phyloP scores from a whole-genome alignment of 2,797 vertebrate genomes.

The Rhinichthys osculus region DNA sequence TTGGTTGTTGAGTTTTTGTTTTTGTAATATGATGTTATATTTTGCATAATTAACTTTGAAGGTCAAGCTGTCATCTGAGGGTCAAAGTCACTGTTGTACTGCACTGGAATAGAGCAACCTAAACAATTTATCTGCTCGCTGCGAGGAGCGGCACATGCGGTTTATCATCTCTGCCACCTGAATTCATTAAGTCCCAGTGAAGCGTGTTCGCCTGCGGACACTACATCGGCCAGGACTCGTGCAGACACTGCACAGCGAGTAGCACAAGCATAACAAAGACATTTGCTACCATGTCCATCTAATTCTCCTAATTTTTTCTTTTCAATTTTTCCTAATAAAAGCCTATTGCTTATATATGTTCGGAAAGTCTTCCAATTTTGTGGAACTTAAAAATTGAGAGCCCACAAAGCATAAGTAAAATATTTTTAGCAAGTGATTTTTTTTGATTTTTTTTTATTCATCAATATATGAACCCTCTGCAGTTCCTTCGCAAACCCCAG shows the following conservation, averaged over 20 bases:
- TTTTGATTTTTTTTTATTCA: too few species aligned
- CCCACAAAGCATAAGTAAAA: too few species aligned
- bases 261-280: slow-evolving; percentile 62
- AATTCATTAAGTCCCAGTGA: slow-evolving; percentile 69
- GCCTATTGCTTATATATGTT: too few species aligned
- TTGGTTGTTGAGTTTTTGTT: slow-evolving; percentile 59
- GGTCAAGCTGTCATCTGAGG: slow-evolving; percentile 72
- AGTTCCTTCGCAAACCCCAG: too few species aligned
- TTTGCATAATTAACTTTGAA: slow-evolving; percentile 77
- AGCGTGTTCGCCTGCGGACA: slow-evolving; percentile 59
- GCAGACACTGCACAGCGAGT: slow-evolving; percentile 53
- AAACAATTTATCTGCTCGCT: slow-evolving; percentile 66
- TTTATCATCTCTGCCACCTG: slow-evolving; percentile 66
- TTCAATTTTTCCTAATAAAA: not conserved
- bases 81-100: slow-evolving; percentile 65
- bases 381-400: too few species aligned
- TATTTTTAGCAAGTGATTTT: too few species aligned
- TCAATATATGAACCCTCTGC: too few species aligned
- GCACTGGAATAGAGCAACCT: slow-evolving; percentile 56
- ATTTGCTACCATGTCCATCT: slow-evolving; percentile 55
- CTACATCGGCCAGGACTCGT: slow-evolving; percentile 59
- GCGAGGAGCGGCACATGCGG: slow-evolving; percentile 30
- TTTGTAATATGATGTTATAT: slow-evolving; percentile 18
- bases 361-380: not conserved
- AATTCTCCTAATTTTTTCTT: not conserved